phyloP scores from a whole-genome alignment of 2,113 vertebrate species.

The Myanophis thanlyinensis region DNA sequence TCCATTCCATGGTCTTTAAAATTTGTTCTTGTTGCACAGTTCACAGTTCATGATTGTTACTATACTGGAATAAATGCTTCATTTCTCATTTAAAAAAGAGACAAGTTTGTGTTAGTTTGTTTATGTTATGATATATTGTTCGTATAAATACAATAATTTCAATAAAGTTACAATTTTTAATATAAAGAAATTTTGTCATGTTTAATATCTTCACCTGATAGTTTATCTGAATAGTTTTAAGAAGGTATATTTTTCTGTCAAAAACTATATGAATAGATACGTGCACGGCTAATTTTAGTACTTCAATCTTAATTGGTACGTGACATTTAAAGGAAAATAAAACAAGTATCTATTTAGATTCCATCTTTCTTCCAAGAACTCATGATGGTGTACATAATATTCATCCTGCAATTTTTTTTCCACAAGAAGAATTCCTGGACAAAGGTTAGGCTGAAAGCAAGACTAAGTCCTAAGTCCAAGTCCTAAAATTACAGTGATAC shows the following conservation, averaged over 20 bases:
- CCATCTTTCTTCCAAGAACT: background rate
- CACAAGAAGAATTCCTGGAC: background rate
- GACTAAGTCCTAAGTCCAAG: too few relatives aligned
- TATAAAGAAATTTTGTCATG: background rate
- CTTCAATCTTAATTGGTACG: background rate
- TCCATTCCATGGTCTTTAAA: background rate
- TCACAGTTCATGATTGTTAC: background rate
- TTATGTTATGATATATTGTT: background rate
- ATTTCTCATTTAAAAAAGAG: background rate
- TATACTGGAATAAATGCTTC: background rate
- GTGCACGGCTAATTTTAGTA: background rate
- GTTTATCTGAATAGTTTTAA: background rate
- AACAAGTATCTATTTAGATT: background rate
- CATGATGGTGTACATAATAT: background rate
- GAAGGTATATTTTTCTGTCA: background rate
- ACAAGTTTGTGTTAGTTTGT: background rate
- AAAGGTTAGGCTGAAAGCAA: background rate
- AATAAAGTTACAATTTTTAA: background rate
- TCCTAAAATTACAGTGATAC: background rate
- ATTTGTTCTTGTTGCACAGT: background rate
- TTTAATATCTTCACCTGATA: background rate
- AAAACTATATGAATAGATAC: background rate
- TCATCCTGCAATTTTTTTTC: background rate
- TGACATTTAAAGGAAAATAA: background rate
- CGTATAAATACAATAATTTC: background rate